Base-by-base conservation (phyloP, 2,797 vertebrate species). In the Euthynnus affinis region DNA sequence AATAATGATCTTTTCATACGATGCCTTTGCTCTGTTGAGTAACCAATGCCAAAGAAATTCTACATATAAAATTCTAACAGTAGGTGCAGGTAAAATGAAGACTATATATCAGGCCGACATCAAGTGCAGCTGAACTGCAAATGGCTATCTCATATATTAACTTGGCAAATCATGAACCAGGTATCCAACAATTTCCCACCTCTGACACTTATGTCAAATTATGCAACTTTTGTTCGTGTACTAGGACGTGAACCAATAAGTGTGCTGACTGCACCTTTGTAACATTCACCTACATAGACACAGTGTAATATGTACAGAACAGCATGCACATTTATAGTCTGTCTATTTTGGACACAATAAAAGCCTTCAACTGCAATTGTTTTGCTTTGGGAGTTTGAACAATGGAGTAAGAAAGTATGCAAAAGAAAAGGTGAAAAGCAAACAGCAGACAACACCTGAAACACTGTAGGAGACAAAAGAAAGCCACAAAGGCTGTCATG, bases 1-100 rank as follows among this genome's bases (percentile, higher is more conserved):
- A 69, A 59, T 78, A 61, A 73, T 51, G 42, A 55, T 27, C 27
- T 20, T 42, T 76, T 74, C 27, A 70, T 46, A 57, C 15, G 5
- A 49, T 25, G 37, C 7, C 22, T 57, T 72, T 20, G 32, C 40
- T 66, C 17, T 62, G 9, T 42, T 65, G 22, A 71, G 29, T 6
- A 57, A 65, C 58, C 5, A 72, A 23, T 22, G 66, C 40, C 18
- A 22, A 15, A 34, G 4, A 40, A 27, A 42, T 25, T 56, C 22
- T 46, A 48, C 32, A 53, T 70, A n/a, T 25, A n/a, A 59, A 69
- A 80, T 60, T 77, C 9, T n/a, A 42, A 34, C 27, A 64, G 76
- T 4, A 64, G 53, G 58, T 70, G 18, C 22, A 71, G 42, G 42
- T 62, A 52, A 69, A 84, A 80, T 74, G 15, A 78, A 82, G 37